phyloP scores from a whole-genome alignment of 2,113 vertebrate species.

The Rhea americana region DNA sequence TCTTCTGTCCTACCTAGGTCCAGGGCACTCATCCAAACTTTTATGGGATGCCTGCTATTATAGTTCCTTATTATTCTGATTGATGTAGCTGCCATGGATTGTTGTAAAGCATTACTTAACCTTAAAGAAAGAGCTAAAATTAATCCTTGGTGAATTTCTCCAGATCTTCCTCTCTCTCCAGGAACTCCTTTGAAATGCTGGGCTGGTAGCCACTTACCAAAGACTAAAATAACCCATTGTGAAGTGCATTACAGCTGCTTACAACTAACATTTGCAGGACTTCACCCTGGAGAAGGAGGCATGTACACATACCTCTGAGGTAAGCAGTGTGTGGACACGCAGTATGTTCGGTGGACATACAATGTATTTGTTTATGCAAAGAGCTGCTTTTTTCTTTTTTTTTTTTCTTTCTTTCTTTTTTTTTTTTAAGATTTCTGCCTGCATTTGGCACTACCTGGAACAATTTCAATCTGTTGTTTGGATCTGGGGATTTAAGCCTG shows the following conservation, averaged over 20 bases:
- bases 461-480: fast-evolving
- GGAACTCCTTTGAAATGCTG: not conserved
- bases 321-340: not conserved
- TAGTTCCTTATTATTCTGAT: not conserved
- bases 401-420: too few relatives aligned
- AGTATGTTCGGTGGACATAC: not conserved
- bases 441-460: not conserved
- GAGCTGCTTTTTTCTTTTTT: not conserved
- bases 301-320: not conserved
- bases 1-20: not conserved
- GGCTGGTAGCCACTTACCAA: not conserved
- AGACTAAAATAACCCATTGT: not conserved
- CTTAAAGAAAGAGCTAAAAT: not conserved
- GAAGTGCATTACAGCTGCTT: not conserved
- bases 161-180: not conserved
- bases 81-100: not conserved
- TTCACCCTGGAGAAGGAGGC: not conserved
- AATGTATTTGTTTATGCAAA: not conserved
- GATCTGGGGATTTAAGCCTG: not conserved
- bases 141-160: not conserved
- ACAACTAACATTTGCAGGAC: not conserved
- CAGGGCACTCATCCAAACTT: not conserved
- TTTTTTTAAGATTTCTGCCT: not conserved
- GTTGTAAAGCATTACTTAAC: not conserved
- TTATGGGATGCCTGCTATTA: not conserved